Base-by-base conservation (phyloP, 2,113 vertebrate genomes). In the Cebidichthys violaceus region DNA sequence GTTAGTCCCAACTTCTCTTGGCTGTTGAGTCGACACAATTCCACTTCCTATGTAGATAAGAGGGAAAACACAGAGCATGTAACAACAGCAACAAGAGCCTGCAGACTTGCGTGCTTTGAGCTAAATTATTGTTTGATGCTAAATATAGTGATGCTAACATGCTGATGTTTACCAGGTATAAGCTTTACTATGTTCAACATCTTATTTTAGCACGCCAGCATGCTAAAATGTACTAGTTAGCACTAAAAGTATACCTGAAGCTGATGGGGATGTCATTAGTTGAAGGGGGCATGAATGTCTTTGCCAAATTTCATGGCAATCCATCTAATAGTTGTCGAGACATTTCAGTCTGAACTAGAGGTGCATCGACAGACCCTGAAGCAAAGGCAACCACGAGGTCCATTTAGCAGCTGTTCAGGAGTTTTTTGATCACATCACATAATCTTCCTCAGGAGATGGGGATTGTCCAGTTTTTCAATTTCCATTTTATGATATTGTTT, bases 1-100 rank as follows among this genome's bases (percentile, higher is more conserved):
- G 98, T 99, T 85, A 99, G 93, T 0, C 98, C 98, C 82, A 99
- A 90, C 93, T 99, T 99, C 91, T 99, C 98, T 75, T 99, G 97
- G 93, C 95, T 97, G 95, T 91, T 96, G 89, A 97, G 59, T 43
- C 97, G 96, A 79, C 96, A 97, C 86, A 99, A 86, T 91, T 99
- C 96, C 62, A 99, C 96, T 90, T 99, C 98, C 98, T 99, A 66
- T 17, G 88, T 70, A 57, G 81, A n/a, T 81, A n/a, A 82, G 27
- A 84, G n/a, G 9, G 15, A 55, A 62, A 70, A 76, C 0, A 35
- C 1, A 61, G 15, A 24, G 17, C 31, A 59, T 68, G 6, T 79
- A 10, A 70, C 14, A 52, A 22, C 50, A 64, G 14, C 4, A 62
- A 24, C 14, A 39, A 9, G 2, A 50, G n/a, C 17, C 9, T 11